Evolutionary conservation across 2,113 vertebrate genomes (phyloP).

Genomic region (Laticauda colubrina): DNA sequence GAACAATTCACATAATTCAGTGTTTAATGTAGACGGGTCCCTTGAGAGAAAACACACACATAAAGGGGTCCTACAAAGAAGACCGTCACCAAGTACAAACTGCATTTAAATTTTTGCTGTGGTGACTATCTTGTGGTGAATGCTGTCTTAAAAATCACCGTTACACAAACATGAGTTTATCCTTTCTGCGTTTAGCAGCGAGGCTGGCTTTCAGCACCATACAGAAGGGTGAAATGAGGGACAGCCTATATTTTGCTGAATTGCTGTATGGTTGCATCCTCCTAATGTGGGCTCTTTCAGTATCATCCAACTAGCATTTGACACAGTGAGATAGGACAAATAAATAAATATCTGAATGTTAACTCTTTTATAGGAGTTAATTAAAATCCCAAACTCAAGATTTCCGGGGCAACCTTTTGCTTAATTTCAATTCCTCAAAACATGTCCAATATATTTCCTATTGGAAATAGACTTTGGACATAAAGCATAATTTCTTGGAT

Average conservation of each 20-base stretch:
- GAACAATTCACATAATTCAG: not conserved
- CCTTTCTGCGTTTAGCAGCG: not conserved
- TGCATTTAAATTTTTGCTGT: not conserved
- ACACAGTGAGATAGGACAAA: not conserved
- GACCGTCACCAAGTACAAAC: not conserved
- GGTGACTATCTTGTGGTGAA: not conserved
- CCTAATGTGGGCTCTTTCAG: not conserved
- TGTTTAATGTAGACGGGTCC: not conserved
- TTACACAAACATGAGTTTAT: too few species aligned
- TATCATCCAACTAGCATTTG: not conserved
- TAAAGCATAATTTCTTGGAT: not conserved
- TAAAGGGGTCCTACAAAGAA: not conserved
- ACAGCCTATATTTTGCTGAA: not conserved
- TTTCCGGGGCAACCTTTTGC: not conserved
- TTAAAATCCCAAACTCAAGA: not conserved
- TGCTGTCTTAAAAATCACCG: not conserved
- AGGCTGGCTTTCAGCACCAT: not conserved
- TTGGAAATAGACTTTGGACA: not conserved
- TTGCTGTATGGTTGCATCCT: not conserved
- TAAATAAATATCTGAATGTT: not conserved
- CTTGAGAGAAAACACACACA: not conserved
- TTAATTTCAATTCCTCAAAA: not conserved
- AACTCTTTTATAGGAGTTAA: not conserved
- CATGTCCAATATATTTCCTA: not conserved
- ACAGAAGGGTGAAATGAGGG: not conserved